Evolutionary conservation across 2,888 invertebrate species (phyloP), one percentile per base, ranked within the genome.

Genomic region (Erebia epiphron): DNA sequence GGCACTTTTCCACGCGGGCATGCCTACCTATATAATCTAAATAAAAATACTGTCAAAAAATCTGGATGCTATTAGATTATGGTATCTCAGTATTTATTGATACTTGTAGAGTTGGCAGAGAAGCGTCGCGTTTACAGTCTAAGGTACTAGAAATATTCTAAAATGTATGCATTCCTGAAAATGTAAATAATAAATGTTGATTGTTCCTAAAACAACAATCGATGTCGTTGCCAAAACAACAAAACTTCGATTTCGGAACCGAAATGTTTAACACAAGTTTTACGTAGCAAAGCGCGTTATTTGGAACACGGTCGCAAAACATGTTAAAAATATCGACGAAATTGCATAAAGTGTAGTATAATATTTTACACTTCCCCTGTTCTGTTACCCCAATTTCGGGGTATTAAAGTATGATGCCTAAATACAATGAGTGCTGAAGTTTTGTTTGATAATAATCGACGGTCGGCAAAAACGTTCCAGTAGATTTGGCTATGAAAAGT

Each of bases 331-430:
- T 67, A 68, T 72, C 56, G 62, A 68, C 71, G 67, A 70, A 72
- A 75, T 67, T 76, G 68, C 67, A 72, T 71, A 43, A 50, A 50
- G n/a, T 70, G 70, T 71, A 68, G 70, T 71, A 68, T 35, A 75
- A 75, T 71, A 75, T 75, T 72, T 70, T 66, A 68, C 78, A 79
- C 84, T 85, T 86, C 86, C 86, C 82, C 76, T 85, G 89, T 82
- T 87, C 90, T 84, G 87, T 79, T 90, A 87, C 85, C 90, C 77
- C 82, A 83, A 83, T 83, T 76, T 78, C 79, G 76, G 73, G 67
- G 68, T 62, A 77, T 82, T 79, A 76, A 77, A 16, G 76, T 79
- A 84, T 87, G 87, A 89, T 86, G 80, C 84, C 86, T 82, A 21
- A 66, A 66, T 62, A 71, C 60, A 77, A 71, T 72, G 68, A 68